Evolutionary conservation across 2,113 vertebrate species (phyloP).

Genomic region (crab-eating macaque (Macaca fascicularis)): DNA sequence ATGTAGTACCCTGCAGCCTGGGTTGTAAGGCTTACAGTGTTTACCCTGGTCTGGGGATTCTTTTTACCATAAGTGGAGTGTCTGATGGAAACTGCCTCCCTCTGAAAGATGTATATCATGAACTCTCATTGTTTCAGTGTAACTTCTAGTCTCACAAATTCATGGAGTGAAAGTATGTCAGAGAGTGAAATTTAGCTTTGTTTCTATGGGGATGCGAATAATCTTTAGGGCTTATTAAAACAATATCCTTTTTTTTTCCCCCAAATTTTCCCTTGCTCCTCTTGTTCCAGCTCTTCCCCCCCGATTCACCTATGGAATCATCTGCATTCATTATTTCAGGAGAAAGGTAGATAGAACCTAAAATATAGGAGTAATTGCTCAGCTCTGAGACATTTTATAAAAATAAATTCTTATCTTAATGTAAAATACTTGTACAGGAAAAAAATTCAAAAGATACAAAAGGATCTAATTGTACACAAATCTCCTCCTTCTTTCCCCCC

Average conservation of each 20-base stretch:
- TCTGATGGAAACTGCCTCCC: not conserved
- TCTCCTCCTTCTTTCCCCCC: not conserved
- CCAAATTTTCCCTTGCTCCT: not conserved
- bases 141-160: not conserved
- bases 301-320: not conserved
- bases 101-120: not conserved
- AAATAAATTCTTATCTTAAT: not conserved
- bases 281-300: not conserved
- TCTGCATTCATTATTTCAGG: slow-evolving; percentile 14
- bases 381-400: not conserved
- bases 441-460: not conserved
- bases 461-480: not conserved
- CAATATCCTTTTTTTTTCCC: not conserved
- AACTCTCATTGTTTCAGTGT: not conserved
- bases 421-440: not conserved
- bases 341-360: not conserved
- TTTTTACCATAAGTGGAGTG: not conserved
- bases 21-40: not conserved
- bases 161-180: not conserved
- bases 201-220: not conserved
- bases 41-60: not conserved
- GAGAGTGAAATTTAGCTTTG: not conserved
- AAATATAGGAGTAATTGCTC: not conserved
- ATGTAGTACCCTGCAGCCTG: not conserved
- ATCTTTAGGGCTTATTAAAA: not conserved